A percentile compares a stretch with the other conserved stretches of the same genome.
phyloP scores from a whole-genome alignment of 2,113 vertebrate species.

The Conger conger region DNA sequence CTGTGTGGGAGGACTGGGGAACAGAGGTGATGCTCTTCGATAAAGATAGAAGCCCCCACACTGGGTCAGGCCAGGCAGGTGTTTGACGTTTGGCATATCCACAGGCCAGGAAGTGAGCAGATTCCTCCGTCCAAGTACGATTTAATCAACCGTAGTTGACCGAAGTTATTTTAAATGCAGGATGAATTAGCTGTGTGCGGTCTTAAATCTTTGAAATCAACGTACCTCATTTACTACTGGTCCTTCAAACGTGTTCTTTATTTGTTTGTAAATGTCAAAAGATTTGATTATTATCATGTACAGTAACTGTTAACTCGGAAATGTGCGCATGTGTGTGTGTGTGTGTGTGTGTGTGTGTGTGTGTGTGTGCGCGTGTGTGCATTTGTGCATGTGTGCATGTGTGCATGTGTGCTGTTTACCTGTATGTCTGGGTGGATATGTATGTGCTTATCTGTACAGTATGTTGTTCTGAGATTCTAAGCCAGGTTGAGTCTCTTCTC shows the following conservation, averaged over 20 bases:
- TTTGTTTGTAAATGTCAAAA: background rate
- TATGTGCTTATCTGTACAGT: background rate
- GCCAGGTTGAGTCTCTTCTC: slow-evolving; percentile 8
- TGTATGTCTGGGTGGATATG: too few species aligned
- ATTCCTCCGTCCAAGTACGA: slow-evolving; percentile 11
- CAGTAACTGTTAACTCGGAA: too few species aligned
- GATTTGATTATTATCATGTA: background rate
- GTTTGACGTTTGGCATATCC: slow-evolving; percentile 23
- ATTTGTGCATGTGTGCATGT: slow-evolving; percentile 39
- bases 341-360: too few species aligned
- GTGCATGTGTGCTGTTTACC: too few species aligned
- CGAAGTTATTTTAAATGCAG: background rate
- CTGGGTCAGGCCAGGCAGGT: slow-evolving; percentile 26
- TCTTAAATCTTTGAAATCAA: background rate
- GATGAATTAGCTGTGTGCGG: background rate
- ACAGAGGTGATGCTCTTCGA: background rate
- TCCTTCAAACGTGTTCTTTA: background rate
- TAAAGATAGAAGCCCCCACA: slow-evolving; percentile 32
- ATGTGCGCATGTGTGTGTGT: too few species aligned
- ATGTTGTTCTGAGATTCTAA: slow-evolving; percentile 33
- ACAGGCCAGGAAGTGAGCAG: slow-evolving; percentile 30
- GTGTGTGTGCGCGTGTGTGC: slow-evolving; percentile 24
- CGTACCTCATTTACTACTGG: too few species aligned
- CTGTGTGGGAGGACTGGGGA: background rate
- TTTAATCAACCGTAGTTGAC: slow-evolving; percentile 34